Base-by-base conservation (phyloP, 2,113 vertebrate genomes). In the Theropithecus gelada region DNA sequence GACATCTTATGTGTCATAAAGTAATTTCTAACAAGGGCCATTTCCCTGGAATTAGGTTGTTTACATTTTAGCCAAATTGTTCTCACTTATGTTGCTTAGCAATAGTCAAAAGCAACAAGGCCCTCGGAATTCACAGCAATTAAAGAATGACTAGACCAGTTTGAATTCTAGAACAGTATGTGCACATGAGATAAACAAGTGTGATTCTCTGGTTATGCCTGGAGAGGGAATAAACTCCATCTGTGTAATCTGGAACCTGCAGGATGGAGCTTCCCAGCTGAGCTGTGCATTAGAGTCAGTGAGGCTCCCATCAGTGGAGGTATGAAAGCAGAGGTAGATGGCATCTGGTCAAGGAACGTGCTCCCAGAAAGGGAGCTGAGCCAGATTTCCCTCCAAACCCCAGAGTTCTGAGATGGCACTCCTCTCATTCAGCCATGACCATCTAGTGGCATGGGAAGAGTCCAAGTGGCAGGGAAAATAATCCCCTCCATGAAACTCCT, bases 11-110 rank as follows among this genome's bases (percentile, higher is more conserved):
- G 66, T 79, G 52, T 85, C 73, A 27, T 57, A 59, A 90, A 86
- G 93, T 55, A 16, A 83, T 95, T 73, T 92, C 96, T 43, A 64
- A 79, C 85, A 70, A 96, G 88, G 13, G 16, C n/a, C 70, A 43
- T 57, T 90, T 95, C 72, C 27, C 84, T 27, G 43, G 88, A 75
- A 90, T 89, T 48, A 43, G 43, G 76, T 14, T 45, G 72, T 76
- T 90, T 83, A 66, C 16, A 27, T 50, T 80, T 84, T 27, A 82
- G 85, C 81, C 91, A 64, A 76, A 90, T 38, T 9, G 87, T 48
- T 92, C 84, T 85, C 93, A 85, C 68, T 59, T 23, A 59, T 0
- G 27, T 52, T 50, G 93, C 88, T 88, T 73, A 90, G 93, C 1
- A 1, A 84, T 59, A 27, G 50, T 52, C 68, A 45, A 30, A 90